Evolutionary conservation across 2,797 vertebrate species (phyloP).

Genomic region (Streptopelia turtur): DNA sequence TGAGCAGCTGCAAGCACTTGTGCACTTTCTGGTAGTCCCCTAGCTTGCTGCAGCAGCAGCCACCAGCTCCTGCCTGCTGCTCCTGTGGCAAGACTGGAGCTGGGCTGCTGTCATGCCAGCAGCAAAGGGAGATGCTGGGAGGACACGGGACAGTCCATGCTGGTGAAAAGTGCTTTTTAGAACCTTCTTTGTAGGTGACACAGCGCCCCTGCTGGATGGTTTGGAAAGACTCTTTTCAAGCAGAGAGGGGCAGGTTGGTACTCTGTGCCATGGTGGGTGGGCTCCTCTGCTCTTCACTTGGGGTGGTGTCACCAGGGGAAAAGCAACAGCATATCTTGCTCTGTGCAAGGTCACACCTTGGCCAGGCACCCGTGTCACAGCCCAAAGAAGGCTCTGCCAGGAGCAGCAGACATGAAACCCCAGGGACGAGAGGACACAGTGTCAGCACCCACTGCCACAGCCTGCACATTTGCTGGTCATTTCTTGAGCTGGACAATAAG

Average conservation of each 20-base stretch:
- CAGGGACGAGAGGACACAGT: background rate
- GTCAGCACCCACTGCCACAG: background rate
- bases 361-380: background rate
- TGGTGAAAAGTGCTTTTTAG: background rate
- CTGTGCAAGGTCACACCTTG: background rate
- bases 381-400: background rate
- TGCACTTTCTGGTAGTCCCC: background rate
- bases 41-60: background rate
- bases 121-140: background rate
- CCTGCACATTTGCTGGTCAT: accelerated
- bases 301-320: background rate
- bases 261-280: accelerated
- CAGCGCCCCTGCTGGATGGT: background rate
- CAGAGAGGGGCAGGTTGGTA: background rate
- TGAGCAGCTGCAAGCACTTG: conserved; percentile 5
- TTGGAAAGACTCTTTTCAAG: background rate
- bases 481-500: background rate
- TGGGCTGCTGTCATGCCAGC: background rate
- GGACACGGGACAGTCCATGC: background rate
- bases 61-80: accelerated
- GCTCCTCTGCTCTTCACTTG: background rate
- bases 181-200: background rate
- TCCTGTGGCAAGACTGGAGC: background rate
- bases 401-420: background rate
- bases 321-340: background rate